Percentiles rank a stretch among this genome's conserved stretches.
These are phyloP conservation scores for Alligator mississippiensis DNA, from an alignment of 2,113 vertebrate genomes.

Conservation along the genomic window DNA sequence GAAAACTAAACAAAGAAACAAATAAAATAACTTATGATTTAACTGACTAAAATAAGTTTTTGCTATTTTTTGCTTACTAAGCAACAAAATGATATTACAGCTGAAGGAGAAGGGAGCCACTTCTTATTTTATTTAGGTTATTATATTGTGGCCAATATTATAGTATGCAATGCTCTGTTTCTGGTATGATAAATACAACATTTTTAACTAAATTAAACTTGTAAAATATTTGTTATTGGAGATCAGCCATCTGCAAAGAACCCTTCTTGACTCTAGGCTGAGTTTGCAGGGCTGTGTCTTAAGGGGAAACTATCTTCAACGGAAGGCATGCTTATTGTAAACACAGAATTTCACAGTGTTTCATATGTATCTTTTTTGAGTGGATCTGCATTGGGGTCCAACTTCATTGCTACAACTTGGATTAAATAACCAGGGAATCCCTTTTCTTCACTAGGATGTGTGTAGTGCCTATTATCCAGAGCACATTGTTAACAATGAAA, in stretches of 20 bases:
- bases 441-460: not conserved
- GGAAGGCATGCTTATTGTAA: too few relatives aligned
- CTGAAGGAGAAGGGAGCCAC: not conserved
- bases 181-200: not conserved
- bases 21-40: not conserved
- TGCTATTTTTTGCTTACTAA: not conserved
- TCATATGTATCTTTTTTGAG: not conserved
- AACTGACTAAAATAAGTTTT: not conserved
- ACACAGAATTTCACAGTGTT: too few relatives aligned
- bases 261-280: not conserved
- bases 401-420: not conserved
- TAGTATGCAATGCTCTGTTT: not conserved
- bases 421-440: not conserved
- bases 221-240: not conserved
- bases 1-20: not conserved
- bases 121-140: not conserved
- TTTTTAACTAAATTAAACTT: not conserved
- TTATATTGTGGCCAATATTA: not conserved
- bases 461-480: too few relatives aligned
- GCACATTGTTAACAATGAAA: not conserved
- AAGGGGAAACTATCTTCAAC: not conserved
- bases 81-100: not conserved
- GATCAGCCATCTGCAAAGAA: not conserved
- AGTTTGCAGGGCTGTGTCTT: not conserved
- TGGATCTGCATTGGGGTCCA: not conserved